These are phyloP conservation scores for Gallinago nigripennis DNA, from an alignment of 2,797 vertebrate genomes.

Conservation along the genomic window DNA sequence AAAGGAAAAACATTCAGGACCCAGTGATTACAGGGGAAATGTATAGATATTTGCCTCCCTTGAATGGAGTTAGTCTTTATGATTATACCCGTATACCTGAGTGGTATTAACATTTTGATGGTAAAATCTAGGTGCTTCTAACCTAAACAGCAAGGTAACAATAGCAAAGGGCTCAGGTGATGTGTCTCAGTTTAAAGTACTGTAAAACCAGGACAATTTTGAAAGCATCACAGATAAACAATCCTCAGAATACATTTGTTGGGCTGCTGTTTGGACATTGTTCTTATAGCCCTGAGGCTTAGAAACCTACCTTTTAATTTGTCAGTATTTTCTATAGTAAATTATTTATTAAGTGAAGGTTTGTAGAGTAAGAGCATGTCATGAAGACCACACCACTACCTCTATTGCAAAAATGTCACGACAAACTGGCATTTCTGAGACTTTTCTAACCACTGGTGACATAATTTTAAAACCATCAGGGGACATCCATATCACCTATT, in stretches of 20 bases:
- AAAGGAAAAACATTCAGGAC: background rate
- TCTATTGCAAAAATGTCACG: background rate
- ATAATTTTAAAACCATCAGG: background rate
- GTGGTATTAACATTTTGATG: background rate
- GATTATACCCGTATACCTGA: background rate
- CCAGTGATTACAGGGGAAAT: background rate
- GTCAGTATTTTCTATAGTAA: background rate
- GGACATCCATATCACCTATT: background rate
- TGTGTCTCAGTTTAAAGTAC: background rate
- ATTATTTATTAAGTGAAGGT: background rate
- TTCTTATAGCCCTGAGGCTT: background rate
- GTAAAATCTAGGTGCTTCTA: background rate
- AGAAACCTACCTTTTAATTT: background rate
- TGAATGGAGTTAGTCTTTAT: background rate
- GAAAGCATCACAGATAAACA: background rate
- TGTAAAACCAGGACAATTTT: background rate
- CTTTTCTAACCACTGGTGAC: background rate
- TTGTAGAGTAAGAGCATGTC: background rate
- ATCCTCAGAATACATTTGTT: background rate
- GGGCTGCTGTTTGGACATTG: background rate
- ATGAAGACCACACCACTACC: background rate
- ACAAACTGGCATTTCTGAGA: background rate
- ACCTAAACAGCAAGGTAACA: background rate
- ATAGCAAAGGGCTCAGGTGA: background rate
- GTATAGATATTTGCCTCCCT: background rate